A percentile compares a stretch with the other conserved stretches of the same genome.
These are phyloP conservation scores for Desmodus rotundus DNA, from an alignment of 2,113 vertebrate genomes.

Conservation along the genomic window DNA sequence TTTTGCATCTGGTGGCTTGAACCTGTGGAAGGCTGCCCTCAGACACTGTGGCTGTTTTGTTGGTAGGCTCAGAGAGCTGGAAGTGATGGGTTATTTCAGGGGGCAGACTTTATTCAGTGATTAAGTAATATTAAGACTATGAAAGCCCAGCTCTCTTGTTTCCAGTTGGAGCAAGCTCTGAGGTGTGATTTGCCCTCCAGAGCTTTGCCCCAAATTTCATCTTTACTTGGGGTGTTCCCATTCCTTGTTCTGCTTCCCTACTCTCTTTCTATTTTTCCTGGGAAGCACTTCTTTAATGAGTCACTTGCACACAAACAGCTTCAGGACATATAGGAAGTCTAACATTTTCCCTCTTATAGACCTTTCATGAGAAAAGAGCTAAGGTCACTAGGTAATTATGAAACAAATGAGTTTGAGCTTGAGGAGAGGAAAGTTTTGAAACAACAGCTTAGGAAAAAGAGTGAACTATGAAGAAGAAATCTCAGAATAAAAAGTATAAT, in stretches of 20 bases:
- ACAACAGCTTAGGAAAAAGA: neutral
- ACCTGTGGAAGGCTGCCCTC: neutral
- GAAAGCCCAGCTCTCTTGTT: neutral
- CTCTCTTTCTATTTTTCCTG: neutral
- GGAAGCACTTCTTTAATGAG: neutral
- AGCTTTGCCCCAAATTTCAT: neutral
- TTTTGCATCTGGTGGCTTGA: neutral
- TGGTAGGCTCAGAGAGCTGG: neutral
- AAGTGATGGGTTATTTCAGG: neutral
- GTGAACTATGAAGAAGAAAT: neutral
- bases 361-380: neutral
- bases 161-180: neutral
- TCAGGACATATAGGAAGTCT: neutral
- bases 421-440: neutral
- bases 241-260: neutral
- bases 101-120: neutral
- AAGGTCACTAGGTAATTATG: neutral
- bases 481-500: neutral
- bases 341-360: neutral
- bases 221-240: neutral
- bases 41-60: neutral
- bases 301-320: neutral
- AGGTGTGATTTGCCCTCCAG: neutral
- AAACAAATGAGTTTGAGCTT: neutral
- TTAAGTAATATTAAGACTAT: neutral